These are phyloP conservation scores for Myotis findleyi DNA, from an alignment of 2,797 vertebrate species.

Conservation along the genomic window DNA sequence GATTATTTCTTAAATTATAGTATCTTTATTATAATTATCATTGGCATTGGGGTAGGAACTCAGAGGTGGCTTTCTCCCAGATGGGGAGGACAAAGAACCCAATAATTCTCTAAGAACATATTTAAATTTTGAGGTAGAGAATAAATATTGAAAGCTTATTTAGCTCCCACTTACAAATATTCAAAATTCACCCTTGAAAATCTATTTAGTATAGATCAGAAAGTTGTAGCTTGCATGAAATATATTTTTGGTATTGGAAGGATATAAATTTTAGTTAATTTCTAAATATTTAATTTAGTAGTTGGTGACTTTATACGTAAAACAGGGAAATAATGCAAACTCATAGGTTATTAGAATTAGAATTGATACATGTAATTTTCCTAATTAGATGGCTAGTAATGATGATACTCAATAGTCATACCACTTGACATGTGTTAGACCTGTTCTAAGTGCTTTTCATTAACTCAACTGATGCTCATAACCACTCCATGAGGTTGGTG, in stretches of 20 bases:
- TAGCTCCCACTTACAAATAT: not conserved
- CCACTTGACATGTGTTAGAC: not conserved
- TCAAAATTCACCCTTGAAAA: not conserved
- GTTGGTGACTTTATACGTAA: not conserved
- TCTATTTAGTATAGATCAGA: not conserved
- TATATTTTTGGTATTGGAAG: not conserved
- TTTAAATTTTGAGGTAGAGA: not conserved
- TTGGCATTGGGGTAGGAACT: not conserved
- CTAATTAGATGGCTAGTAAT: not conserved
- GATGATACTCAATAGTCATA: not conserved
- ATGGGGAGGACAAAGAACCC: not conserved
- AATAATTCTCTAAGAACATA: not conserved
- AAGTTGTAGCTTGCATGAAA: not conserved
- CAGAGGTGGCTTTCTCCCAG: not conserved
- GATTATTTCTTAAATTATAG: not conserved
- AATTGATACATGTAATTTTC: not conserved
- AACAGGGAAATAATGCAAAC: not conserved
- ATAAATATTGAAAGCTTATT: not conserved
- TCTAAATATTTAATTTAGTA: slow-evolving; percentile 3
- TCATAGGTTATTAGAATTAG: not conserved
- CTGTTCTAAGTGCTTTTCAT: not conserved
- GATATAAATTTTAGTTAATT: slow-evolving; percentile 1
- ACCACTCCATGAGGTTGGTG: not conserved
- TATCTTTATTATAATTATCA: not conserved
- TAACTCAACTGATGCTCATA: not conserved